These are phyloP conservation scores for Meda fulgida DNA, from an alignment of 2,797 vertebrate species.

Conservation along the genomic window DNA sequence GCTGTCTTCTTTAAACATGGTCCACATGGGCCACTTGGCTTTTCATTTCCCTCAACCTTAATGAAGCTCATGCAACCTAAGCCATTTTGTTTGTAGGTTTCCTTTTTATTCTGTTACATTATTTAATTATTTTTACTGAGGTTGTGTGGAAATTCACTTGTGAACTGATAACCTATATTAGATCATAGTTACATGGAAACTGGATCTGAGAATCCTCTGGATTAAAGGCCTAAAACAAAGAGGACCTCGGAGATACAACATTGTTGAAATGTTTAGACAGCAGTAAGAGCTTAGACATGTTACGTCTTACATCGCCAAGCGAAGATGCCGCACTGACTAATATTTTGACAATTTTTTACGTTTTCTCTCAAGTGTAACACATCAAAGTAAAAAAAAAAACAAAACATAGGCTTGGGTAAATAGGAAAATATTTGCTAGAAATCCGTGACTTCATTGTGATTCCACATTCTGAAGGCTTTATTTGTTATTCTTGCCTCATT, in stretches of 20 bases:
- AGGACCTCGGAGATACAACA: neutral
- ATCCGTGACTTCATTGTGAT: neutral
- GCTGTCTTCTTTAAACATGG: constrained; percentile 45
- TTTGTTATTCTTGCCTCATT: neutral
- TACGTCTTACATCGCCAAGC: neutral
- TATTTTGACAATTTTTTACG: neutral
- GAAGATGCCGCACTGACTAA: neutral
- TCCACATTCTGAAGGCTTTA: neutral
- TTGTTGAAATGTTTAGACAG: constrained; percentile 20
- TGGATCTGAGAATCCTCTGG: neutral
- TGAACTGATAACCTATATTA: neutral
- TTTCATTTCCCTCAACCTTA: constrained; percentile 14
- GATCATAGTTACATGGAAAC: constrained; percentile 14
- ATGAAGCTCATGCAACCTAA: constrained; percentile 12
- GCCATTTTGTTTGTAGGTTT: constrained; percentile 7
- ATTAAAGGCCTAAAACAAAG: constrained; percentile 8
- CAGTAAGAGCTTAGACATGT: constrained; percentile 13
- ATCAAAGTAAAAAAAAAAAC: neutral
- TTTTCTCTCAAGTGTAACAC: neutral
- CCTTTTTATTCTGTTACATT: neutral
- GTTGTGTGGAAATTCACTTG: neutral
- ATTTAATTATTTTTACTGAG: neutral
- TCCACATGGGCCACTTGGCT: constrained; percentile 36
- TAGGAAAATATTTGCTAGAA: neutral
- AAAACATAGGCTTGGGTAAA: neutral